Conservation (phyloP, 2,888 invertebrate genomes). For the Pseudococcus viburni region DNA sequence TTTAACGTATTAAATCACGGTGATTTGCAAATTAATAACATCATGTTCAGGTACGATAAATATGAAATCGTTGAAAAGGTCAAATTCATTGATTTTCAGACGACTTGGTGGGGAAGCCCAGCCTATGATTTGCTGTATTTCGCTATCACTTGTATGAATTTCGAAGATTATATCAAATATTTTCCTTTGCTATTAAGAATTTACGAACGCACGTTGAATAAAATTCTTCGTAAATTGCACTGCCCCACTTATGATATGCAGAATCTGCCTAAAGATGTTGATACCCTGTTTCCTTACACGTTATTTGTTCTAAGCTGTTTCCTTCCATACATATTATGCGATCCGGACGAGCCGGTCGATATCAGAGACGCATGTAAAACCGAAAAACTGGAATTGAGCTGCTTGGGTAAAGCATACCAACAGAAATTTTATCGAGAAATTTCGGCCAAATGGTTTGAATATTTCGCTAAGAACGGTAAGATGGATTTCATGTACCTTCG, state of each 20-base stretch:
- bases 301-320: background rate
- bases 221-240: conserved; percentile 46
- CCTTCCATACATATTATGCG: background rate
- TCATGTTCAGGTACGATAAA: conserved; percentile 39
- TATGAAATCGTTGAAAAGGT: background rate
- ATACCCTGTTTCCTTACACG: background rate
- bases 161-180: conserved; percentile 59
- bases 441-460: background rate
- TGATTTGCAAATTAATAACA: conserved; percentile 50
- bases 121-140: conserved; percentile 67
- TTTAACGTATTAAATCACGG: conserved; percentile 38
- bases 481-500: no score
- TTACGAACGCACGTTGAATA: conserved; percentile 57
- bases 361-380: background rate
- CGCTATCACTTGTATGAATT: conserved; percentile 60
- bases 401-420: background rate
- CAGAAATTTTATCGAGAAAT: background rate
- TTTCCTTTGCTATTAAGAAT: conserved; percentile 55
- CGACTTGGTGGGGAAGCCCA: conserved; percentile 64
- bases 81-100: conserved; percentile 67
- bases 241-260: background rate
- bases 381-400: no score
- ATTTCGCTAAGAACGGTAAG: background rate
- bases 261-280: background rate
- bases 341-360: background rate